Base-by-base conservation (phyloP, 2,888 invertebrate genomes). In the Cephalotes varians region DNA sequence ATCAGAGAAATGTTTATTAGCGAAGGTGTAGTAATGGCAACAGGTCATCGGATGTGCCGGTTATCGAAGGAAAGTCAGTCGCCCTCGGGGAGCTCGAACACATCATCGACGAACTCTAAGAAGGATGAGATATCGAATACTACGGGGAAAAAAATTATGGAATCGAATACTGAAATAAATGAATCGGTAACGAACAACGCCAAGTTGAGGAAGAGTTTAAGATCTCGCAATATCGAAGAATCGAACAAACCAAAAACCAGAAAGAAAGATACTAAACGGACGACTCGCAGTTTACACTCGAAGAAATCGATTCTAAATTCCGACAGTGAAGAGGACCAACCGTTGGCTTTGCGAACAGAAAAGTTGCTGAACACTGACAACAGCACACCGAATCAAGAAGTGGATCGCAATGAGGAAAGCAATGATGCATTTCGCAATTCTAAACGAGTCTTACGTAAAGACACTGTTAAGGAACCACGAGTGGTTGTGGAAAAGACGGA, bases 1-100 rank as follows among this genome's bases (percentile, higher is more conserved):
- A 96, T 97, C 58, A 96, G 96, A 88, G 97, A 97, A 91, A 97
- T 97, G 96, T 96, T 96, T 90, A 96, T 96, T 76, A 95, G 96
- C 86, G 96, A 96, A 86, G 96, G 96, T 44, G 96, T 97, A 1
- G 93, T 96, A 37, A 96, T 96, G 73, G 95, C 96, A 18, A 96
- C 96, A 2, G 97, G 97, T 15, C 95, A 96, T 91, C 95, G 97
- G 86, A 96, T 96, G 95, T 97, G 97, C 91, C 95, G 96, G 67
- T 92, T 96, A 77, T 95, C 96, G 44, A 96, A 96, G 93, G 94
- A 96, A 83, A 94, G 93, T 15, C 95, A 67, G 74, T n/a, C n/a
- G n/a, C n/a, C n/a, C n/a, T 44, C 10, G 4, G 18, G 51, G 4
- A 51, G 31, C 15, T 34, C 71, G 0, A 67, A 3, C 12, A 54